Base-by-base conservation (phyloP, 2,888 invertebrate genomes). In the Vesta saturnalis region DNA sequence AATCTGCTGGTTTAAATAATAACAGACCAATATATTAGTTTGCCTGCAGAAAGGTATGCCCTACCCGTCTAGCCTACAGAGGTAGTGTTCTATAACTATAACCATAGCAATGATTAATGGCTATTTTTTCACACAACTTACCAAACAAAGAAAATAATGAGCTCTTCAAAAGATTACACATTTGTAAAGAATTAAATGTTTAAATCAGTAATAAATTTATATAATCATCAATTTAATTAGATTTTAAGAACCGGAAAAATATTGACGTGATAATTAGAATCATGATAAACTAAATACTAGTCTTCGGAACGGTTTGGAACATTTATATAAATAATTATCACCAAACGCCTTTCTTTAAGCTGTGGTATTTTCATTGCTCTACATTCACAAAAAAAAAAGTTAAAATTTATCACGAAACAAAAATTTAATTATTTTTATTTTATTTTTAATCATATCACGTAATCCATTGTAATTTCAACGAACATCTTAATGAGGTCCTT, bases 51-150 rank as follows among this genome's bases (percentile, higher is more conserved):
- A 19, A 47, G 47, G 15, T 47, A 16, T 16, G 8, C 16, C 6
- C 15, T 47, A 47, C 12, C 19, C 16, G 52, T 21, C 52, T n/a
- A 3, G 19, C 39, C 39, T 16, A 19, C 8, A 52, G 21, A 21
- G 19, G 19, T 19, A 19, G 19, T 39, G 19, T 1, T 19, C 19
- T 16, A 10, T 5, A 15, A 14, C 18, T 16, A 16, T 49, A 52
- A 52, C 52, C 52, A 19, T 52, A 52, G 12, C 52, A 52, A 52
- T 52, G 52, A 52, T 52, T 18, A 52, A 52, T 52, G 52, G 19
- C 52, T 39, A 39, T 39, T 39, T 52, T 52, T 52, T 52, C 52
- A 19, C 18, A 52, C 52, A 52, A 52, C 18, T 52, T 52, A 18
- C 52, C 8, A 21, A 19, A 52, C 21, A 52, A 52, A 52, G 52